phyloP scores from a whole-genome alignment of 1,140 invertebrate genomes.

The Dendrolimus kikuchii region DNA sequence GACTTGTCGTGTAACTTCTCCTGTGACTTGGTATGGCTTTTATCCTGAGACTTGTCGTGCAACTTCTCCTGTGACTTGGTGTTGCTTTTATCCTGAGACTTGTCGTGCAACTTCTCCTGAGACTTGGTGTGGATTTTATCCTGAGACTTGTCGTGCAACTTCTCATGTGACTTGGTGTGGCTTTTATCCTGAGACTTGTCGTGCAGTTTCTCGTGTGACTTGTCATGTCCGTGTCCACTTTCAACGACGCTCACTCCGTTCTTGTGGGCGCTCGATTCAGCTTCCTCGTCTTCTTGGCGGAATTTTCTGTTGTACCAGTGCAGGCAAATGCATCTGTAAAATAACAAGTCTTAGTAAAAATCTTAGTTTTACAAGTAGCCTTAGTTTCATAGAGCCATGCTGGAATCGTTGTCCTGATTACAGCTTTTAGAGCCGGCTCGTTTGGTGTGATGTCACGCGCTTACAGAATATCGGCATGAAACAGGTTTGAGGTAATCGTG shows the following conservation, averaged over 20 bases:
- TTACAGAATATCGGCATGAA: no score
- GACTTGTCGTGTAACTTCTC: slow-evolving; percentile 16
- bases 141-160: slow-evolving; percentile 15
- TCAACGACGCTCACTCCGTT: slow-evolving; percentile 48
- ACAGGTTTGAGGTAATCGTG: no score
- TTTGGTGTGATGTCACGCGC: no score
- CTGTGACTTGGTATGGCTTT: slow-evolving; percentile 12
- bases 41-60: slow-evolving; percentile 28
- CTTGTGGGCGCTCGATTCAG: slow-evolving; percentile 26
- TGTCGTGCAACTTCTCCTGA: slow-evolving; percentile 49
- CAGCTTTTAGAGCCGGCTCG: no score
- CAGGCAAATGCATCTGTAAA: slow-evolving; percentile 52
- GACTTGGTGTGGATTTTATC: slow-evolving; percentile 30
- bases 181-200: neutral
- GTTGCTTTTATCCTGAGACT: slow-evolving; percentile 18
- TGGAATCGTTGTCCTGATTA: no score
- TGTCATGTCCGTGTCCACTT: slow-evolving; percentile 21
- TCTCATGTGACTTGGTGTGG: neutral
- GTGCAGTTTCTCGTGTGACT: slow-evolving; percentile 13
- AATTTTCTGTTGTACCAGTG: slow-evolving; percentile 54
- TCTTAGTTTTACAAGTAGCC: no score
- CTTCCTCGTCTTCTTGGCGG: slow-evolving; percentile 37
- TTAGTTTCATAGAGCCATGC: no score
- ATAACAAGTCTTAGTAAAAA: no score
- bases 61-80: slow-evolving; percentile 46